A percentile compares a stretch with the other conserved stretches of the same genome.
phyloP scores from a whole-genome alignment of 2,888 invertebrate genomes.

The Himalopsyche anomala region DNA sequence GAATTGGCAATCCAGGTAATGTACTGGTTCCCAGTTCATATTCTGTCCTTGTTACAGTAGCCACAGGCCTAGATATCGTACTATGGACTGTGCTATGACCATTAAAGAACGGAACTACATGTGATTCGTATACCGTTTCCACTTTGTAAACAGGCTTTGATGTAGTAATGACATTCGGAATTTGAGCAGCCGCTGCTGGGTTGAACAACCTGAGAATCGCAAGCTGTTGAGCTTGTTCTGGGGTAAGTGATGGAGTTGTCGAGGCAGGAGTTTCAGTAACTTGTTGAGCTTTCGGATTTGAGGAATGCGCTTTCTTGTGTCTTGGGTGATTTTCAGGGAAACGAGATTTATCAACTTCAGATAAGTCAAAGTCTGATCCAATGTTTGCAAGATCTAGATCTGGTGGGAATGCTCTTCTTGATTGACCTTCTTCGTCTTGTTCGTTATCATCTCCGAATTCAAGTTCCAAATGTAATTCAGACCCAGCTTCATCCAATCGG shows the following conservation, averaged over 20 bases:
- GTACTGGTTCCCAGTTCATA: slow-evolving; percentile 87
- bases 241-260: slow-evolving; percentile 77
- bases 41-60: slow-evolving; percentile 87
- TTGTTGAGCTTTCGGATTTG: slow-evolving; percentile 71
- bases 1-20: slow-evolving; percentile 78
- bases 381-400: slow-evolving; percentile 85
- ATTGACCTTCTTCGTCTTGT: slow-evolving; percentile 76
- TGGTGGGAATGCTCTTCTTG: slow-evolving; percentile 77
- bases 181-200: slow-evolving; percentile 81
- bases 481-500: slow-evolving; percentile 91
- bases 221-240: slow-evolving; percentile 85
- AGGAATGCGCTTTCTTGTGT: slow-evolving; percentile 74
- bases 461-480: slow-evolving; percentile 89
- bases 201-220: slow-evolving; percentile 84
- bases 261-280: slow-evolving; percentile 76
- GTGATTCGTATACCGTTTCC: slow-evolving; percentile 89
- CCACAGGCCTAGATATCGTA: slow-evolving; percentile 87
- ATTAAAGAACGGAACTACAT: slow-evolving; percentile 86
- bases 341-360: slow-evolving; percentile 82
- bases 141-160: slow-evolving; percentile 86
- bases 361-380: slow-evolving; percentile 84
- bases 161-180: slow-evolving; percentile 85
- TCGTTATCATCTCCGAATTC: slow-evolving; percentile 91
- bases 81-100: slow-evolving; percentile 86
- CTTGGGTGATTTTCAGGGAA: slow-evolving; percentile 77